Evolutionary conservation across 2,888 invertebrate species (phyloP), one percentile per base, ranked within the genome.

Genomic region (Eristalinus aeneus): DNA sequence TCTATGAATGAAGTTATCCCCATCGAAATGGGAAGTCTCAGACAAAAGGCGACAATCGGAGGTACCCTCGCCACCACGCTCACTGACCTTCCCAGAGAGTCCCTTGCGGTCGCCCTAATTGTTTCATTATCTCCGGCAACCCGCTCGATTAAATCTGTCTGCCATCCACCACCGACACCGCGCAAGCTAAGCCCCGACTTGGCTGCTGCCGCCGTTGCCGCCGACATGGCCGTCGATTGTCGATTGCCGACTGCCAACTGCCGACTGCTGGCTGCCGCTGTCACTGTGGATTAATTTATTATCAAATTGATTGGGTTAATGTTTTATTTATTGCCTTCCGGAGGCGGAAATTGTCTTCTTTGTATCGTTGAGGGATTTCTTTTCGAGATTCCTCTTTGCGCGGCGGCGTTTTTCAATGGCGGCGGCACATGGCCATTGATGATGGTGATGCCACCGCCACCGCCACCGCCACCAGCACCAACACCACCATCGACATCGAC

Each of bases 241-340:
- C 53, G 32, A 32, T n/a, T 22, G 27, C 60, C 31, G 12, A 27
- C 69, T 8, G 39, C 31, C 23, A 10, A 23, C 36, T 12, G 58
- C 36, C 23, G 39, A 58, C 27, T 72, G 39, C 58, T 60, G 60
- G 61, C 71, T 77, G 73, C 76, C 71, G 69, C 75, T 85, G 85
- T 85, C 85, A 85, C 81, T 80, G 76, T 68, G 85, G 76, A 81
- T 85, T 85, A 85, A 85, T 85, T 85, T 85, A 85, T 77, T 76
- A 81, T 85, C 85, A 85, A 85, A 81, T 85, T 85, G 85, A 85
- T 85, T 85, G 85, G 85, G 76, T 85, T 85, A 85, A 85, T 85
- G 85, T 80, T 85, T 85, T 85, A 85, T 85, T 85, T 85, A 85
- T 85, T 80, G 60, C 63, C 76, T 85, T 81, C 81, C 81, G 85